Conservation (phyloP, 2,888 invertebrate species). For the Euspilapteryx auroguttella region DNA sequence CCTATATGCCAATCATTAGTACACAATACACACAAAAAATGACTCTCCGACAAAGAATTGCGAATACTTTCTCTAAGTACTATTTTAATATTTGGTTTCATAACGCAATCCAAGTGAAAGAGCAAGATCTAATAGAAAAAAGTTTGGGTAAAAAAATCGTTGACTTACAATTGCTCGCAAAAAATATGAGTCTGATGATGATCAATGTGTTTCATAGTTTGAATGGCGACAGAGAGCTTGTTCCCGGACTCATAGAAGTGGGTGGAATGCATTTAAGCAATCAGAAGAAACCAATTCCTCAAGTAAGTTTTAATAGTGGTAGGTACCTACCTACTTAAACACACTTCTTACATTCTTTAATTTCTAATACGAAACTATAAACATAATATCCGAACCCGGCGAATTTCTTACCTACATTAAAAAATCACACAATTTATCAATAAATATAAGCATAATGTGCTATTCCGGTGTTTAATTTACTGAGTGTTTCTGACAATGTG, state of each 20-base stretch:
- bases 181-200: constrained; percentile 54
- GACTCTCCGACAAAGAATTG: constrained; percentile 47
- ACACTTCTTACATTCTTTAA: too few species aligned
- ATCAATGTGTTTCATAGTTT: constrained; percentile 65
- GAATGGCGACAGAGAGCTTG: constrained; percentile 55
- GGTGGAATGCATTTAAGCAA: constrained; percentile 63
- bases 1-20: constrained; percentile 57
- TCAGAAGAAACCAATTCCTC: constrained; percentile 34
- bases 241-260: constrained; percentile 64
- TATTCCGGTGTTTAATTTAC: too few species aligned
- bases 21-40: constrained; percentile 44
- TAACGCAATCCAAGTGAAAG: constrained; percentile 24
- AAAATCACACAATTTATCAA: too few species aligned
- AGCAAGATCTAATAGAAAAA: constrained; percentile 34
- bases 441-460: too few species aligned
- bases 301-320: constrained; percentile 28
- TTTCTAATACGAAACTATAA: too few species aligned
- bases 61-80: constrained; percentile 24
- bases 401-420: too few species aligned
- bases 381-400: too few species aligned
- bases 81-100: constrained; percentile 32
- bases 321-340: too few species aligned
- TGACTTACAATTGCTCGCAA: constrained; percentile 49
- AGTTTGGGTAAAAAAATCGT: constrained; percentile 47
- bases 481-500: too few species aligned